phyloP scores from a whole-genome alignment of 2,888 invertebrate species.

The Cylloceria caligata region DNA sequence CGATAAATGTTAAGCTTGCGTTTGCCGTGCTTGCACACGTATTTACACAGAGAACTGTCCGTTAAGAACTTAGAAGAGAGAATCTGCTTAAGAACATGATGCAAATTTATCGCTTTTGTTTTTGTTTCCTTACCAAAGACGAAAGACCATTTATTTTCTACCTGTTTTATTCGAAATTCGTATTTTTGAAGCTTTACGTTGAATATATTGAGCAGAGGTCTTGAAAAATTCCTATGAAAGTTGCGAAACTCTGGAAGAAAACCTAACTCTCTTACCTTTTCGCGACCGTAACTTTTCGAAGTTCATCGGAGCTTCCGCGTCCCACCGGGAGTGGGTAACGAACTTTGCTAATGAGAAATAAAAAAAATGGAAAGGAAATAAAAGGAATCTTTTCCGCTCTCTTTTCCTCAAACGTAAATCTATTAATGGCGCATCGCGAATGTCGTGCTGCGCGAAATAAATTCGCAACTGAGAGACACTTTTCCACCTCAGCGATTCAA shows the following conservation, averaged over 20 bases:
- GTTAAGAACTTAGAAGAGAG: not conserved
- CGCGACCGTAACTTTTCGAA: conserved; percentile 1
- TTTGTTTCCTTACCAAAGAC: not conserved
- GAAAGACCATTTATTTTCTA: not conserved
- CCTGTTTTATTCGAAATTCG: not conserved
- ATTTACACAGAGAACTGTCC: not conserved
- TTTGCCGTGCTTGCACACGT: conserved; percentile 1
- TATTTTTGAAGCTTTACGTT: not conserved
- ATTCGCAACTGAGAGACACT: conserved; percentile 6
- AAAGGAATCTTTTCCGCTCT: conserved; percentile 23
- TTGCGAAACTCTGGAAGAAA: not conserved
- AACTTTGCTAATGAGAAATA: conserved; percentile 32
- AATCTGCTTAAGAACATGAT: not conserved
- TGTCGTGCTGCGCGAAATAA: conserved; percentile 11
- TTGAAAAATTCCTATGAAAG: not conserved
- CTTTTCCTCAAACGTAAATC: conserved; percentile 20
- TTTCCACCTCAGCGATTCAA: conserved; percentile 37
- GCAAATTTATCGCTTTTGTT: not conserved
- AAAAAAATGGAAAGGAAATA: not conserved
- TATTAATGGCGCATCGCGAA: conserved; percentile 22
- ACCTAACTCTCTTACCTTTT: not conserved
- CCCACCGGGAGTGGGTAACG: conserved; percentile 14
- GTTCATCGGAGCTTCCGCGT: not conserved
- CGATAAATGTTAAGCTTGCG: not conserved
- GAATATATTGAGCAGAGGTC: conserved; percentile 1